phyloP scores from a whole-genome alignment of 2,797 vertebrate species.

The Tenualosa ilisha region DNA sequence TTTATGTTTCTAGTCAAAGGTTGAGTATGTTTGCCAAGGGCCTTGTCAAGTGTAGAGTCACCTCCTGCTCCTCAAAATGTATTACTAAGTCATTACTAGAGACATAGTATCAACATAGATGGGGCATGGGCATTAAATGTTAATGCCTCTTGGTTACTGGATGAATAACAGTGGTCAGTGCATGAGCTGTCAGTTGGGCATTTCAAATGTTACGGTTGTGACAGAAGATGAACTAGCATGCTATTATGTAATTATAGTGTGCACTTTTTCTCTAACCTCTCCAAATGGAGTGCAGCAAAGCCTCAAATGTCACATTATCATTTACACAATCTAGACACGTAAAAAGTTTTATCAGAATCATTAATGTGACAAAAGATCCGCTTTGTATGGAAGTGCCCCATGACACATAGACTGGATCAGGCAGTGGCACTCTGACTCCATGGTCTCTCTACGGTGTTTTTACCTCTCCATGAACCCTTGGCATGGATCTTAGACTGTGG shows the following conservation, averaged over 20 bases:
- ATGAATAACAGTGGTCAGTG: neutral
- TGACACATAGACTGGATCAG: neutral
- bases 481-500: neutral
- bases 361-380: too few relatives aligned
- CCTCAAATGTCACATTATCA: too few relatives aligned
- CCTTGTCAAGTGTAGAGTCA: slow-evolving; percentile 14
- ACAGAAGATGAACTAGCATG: too few relatives aligned
- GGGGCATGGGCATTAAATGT: neutral
- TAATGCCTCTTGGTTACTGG: neutral
- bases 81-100: too few relatives aligned
- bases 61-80: slow-evolving; percentile 41
- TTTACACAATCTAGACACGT: too few relatives aligned
- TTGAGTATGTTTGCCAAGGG: slow-evolving; percentile 43
- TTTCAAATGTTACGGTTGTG: too few relatives aligned
- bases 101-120: neutral
- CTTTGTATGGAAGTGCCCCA: too few relatives aligned
- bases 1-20: slow-evolving; percentile 22
- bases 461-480: neutral
- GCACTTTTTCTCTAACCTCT: too few relatives aligned
- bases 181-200: neutral
- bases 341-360: too few relatives aligned
- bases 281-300: too few relatives aligned
- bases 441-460: neutral
- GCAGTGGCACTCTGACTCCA: neutral
- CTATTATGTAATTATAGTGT: too few relatives aligned